A percentile compares a stretch with the other conserved stretches of the same genome.
These are phyloP conservation scores for Peromyscus californicus DNA, from an alignment of 2,113 vertebrate genomes.

Conservation along the genomic window DNA sequence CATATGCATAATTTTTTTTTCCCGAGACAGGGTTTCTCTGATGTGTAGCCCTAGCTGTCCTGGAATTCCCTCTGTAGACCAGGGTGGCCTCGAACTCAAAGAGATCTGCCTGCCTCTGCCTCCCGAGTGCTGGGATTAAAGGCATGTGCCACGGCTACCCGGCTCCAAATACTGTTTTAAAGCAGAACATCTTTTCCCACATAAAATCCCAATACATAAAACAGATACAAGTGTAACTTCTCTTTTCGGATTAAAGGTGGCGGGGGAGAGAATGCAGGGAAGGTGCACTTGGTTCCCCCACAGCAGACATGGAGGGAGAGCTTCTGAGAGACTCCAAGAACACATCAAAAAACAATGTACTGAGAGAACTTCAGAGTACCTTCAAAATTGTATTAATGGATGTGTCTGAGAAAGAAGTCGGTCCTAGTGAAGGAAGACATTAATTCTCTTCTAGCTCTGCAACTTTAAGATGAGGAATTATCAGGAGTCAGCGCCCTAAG, in stretches of 20 bases:
- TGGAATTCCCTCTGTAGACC: no score
- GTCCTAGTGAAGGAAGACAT: not conserved
- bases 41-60: no score
- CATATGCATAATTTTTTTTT: no score
- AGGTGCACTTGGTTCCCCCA: not conserved
- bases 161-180: constrained; percentile 46
- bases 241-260: not conserved
- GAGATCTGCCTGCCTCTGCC: no score
- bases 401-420: not conserved
- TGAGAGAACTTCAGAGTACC: not conserved
- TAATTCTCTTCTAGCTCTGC: not conserved
- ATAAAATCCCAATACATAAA: constrained; percentile 43
- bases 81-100: no score
- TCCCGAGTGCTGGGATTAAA: no score
- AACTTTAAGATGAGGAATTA: constrained; percentile 29
- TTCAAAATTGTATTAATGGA: constrained; percentile 49
- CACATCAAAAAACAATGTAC: not conserved
- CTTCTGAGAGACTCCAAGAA: constrained; percentile 41
- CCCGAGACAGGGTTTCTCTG: no score
- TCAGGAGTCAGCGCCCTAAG: not conserved
- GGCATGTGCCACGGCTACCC: no score
- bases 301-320: not conserved
- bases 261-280: no score
- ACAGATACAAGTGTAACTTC: constrained; percentile 24
- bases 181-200: constrained; percentile 16